Percentiles rank a stretch among this genome's conserved stretches.
phyloP scores from a whole-genome alignment of 2,797 vertebrate genomes.

The Limosa lapponica region DNA sequence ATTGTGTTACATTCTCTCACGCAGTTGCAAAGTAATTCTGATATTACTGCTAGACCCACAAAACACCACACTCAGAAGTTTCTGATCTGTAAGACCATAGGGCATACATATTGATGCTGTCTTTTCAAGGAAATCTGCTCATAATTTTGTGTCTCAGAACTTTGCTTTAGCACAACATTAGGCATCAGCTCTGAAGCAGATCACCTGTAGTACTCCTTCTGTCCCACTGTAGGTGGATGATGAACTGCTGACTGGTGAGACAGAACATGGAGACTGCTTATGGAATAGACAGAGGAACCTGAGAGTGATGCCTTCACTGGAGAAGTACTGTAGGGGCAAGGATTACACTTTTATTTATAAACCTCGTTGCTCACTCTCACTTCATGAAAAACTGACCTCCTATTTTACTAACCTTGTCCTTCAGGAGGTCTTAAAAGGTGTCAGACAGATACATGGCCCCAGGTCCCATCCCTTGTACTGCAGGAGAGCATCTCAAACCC shows the following conservation, averaged over 20 bases:
- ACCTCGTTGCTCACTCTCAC: not conserved
- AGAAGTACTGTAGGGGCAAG: not conserved
- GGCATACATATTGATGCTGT: fast-evolving
- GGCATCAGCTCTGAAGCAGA: not conserved
- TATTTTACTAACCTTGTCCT: not conserved
- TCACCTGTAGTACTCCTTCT: not conserved
- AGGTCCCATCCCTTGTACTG: not conserved
- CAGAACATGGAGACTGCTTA: not conserved
- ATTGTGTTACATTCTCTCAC: not conserved
- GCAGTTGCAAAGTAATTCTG: not conserved
- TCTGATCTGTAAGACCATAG: not conserved
- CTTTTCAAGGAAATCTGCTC: not conserved
- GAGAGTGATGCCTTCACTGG: not conserved
- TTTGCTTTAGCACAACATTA: not conserved
- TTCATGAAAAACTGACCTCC: not conserved
- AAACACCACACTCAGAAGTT: not conserved
- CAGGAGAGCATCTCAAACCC: not conserved
- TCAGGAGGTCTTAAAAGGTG: not conserved
- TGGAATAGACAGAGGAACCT: not conserved
- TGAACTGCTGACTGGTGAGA: not conserved
- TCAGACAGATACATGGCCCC: not conserved
- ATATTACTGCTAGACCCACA: not conserved
- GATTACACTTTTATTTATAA: not conserved
- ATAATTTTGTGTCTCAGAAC: not conserved
- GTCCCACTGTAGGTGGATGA: not conserved